Evolutionary conservation across 2,797 vertebrate genomes (phyloP).

Genomic region (Melanotaenia trifasciata): DNA sequence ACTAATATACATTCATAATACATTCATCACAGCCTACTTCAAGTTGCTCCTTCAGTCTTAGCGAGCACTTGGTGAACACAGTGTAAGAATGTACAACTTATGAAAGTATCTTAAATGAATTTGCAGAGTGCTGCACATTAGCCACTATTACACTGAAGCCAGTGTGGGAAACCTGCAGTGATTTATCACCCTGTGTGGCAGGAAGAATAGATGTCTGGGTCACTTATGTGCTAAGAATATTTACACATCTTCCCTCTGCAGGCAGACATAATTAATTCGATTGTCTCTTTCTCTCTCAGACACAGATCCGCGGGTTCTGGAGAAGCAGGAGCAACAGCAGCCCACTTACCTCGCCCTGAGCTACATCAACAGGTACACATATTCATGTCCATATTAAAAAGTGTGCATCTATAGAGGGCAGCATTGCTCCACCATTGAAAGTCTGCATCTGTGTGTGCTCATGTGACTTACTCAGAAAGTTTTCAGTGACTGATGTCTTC

Average conservation of each 20-base stretch:
- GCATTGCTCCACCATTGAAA: conserved; percentile 55
- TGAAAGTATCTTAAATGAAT: conserved; percentile 48
- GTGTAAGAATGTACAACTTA: conserved; percentile 41
- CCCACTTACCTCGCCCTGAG: conserved; percentile 96
- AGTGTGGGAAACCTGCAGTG: conserved; percentile 61
- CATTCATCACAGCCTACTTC: conserved; percentile 59
- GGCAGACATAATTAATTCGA: conserved; percentile 53
- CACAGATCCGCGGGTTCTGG: conserved; percentile 95
- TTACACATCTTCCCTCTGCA: conserved; percentile 45
- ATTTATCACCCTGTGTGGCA: conserved; percentile 59
- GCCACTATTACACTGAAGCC: conserved; percentile 49
- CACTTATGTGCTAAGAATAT: conserved; percentile 52
- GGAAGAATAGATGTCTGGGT: conserved; percentile 58
- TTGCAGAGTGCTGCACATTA: conserved; percentile 34
- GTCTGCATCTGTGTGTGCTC: conserved; percentile 7
- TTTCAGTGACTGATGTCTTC: conserved; percentile 64
- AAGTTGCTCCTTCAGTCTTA: conserved; percentile 32
- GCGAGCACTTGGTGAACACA: conserved; percentile 1
- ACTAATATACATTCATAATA: conserved; percentile 47
- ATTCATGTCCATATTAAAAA: neutral
- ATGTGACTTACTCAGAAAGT: conserved; percentile 55
- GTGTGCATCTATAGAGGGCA: conserved; percentile 62
- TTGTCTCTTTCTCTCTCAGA: conserved; percentile 81
- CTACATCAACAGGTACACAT: conserved; percentile 94
- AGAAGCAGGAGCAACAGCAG: conserved; percentile 97